Base-by-base conservation (phyloP, 2,113 vertebrate species). In the Reinhardtius hippoglossoides region DNA sequence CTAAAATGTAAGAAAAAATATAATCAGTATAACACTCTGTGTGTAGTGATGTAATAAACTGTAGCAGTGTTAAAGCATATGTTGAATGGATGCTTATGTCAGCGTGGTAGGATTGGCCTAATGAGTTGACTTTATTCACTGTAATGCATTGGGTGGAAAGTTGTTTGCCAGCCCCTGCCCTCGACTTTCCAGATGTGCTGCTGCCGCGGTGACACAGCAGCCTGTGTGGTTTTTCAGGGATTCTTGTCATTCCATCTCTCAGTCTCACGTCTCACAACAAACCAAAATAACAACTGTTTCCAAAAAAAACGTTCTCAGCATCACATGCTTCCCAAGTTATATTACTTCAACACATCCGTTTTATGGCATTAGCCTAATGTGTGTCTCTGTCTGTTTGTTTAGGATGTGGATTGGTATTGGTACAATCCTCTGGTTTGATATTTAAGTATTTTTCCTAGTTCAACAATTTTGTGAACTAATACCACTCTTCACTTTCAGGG, bases 231-330 rank as follows among this genome's bases (percentile, higher is more conserved):
- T 87, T 56, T 55, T 8, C 31, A 9, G 58, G 68, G 87, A 20
- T 86, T 68, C 66, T 54, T 85, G 61, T 85, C 79, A 87, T 92
- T 91, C 71, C 67, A 7, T 50, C 76, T 69, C 26, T 57, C 67
- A 3, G 9, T 42, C 10, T 42, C 40, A 42, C 12, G 40, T 42
- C 12, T 42, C 40, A 42, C 40, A 42, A 68, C 40, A 61, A 70
- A 50, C 35, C 62, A 54, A 71, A 85, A 79, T 80, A 85, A 80
- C 58, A 65, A 46, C 40, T 42, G 40, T 42, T 12, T 27, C 59
- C 15, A 42, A 42, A 42, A 42, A 12, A 42, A 13, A 16, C 46
- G 20, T 50, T 18, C 46, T 50, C 46, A 20, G 46, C 46, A 50
- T 50, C 6, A 7, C 16, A 18, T 15, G 46, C 46, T 50, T 50